A percentile compares a stretch with the other conserved stretches of the same genome.
Evolutionary conservation across 2,113 vertebrate species (phyloP).

Genomic region (Hydrochoerus hydrochaeris): DNA sequence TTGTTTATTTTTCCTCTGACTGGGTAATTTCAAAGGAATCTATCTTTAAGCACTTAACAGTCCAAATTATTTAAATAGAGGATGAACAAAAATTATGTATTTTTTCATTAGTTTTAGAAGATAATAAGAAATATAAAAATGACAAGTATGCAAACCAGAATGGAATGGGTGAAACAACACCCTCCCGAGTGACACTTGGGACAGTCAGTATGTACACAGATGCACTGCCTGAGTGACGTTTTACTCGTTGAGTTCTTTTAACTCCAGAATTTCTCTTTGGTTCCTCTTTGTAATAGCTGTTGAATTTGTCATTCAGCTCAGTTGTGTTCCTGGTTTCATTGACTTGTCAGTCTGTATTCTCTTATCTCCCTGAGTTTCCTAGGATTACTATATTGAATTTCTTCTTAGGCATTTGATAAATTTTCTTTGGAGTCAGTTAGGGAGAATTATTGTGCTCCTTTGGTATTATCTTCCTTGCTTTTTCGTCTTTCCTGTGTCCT

Average conservation of each 20-base stretch:
- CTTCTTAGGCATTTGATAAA: background rate
- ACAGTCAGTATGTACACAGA: background rate
- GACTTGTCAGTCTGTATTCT: background rate
- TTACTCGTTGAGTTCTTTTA: background rate
- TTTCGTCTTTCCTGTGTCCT: background rate
- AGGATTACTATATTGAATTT: background rate
- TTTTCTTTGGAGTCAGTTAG: background rate
- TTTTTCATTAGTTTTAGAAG: background rate
- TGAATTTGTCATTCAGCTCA: background rate
- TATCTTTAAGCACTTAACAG: background rate
- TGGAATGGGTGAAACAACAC: background rate
- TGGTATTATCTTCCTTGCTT: background rate
- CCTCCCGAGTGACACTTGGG: background rate
- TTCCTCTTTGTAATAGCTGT: background rate
- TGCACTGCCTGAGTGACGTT: background rate
- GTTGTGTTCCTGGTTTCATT: background rate
- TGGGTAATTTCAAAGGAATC: background rate
- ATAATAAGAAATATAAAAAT: background rate
- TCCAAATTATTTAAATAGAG: background rate
- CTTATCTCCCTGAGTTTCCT: background rate
- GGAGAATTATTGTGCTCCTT: background rate
- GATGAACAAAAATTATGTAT: background rate
- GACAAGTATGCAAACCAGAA: background rate
- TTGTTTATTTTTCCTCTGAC: background rate
- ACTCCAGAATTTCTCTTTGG: background rate